phyloP scores from a whole-genome alignment of 2,888 invertebrate genomes.

The Drosophila birchii region DNA sequence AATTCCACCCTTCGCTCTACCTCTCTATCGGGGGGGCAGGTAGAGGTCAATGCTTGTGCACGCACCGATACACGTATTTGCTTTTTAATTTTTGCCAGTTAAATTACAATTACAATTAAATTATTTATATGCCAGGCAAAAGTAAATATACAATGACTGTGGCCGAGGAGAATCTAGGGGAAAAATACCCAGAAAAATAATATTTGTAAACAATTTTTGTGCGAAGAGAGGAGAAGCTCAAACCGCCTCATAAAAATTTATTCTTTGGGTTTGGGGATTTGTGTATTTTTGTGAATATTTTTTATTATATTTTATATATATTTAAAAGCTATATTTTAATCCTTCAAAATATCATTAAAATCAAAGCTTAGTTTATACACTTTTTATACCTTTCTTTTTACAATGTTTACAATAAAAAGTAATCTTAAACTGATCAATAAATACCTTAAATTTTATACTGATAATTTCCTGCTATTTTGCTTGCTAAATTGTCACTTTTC shows the following conservation, averaged over 20 bases:
- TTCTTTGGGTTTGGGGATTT: constrained; percentile 5
- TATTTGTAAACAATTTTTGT: constrained; percentile 53
- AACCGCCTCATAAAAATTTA: constrained; percentile 19
- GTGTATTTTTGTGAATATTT: not conserved
- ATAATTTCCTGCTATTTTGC: not conserved
- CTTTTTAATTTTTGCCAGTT: constrained; percentile 55
- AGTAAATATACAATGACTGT: constrained; percentile 11
- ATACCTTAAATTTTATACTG: not conserved
- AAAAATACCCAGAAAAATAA: constrained; percentile 56
- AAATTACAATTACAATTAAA: constrained; percentile 68
- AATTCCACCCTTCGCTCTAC: not conserved
- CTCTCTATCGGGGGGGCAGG: constrained; percentile 1
- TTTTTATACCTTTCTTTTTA: not conserved
- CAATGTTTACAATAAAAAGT: not conserved
- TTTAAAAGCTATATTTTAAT: not conserved
- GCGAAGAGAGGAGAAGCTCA: constrained; percentile 12
- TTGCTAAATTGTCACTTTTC: constrained; percentile 7
- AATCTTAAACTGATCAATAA: not conserved
- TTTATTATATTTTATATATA: no score
- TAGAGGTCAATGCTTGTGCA: constrained; percentile 67
- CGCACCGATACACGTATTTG: constrained; percentile 51
- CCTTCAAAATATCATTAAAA: not conserved
- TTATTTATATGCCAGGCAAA: constrained; percentile 46
- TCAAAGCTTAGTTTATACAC: not conserved
- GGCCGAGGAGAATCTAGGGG: constrained; percentile 41